phyloP scores from a whole-genome alignment of 2,113 vertebrate genomes.

The Sceloporus tristichus region DNA sequence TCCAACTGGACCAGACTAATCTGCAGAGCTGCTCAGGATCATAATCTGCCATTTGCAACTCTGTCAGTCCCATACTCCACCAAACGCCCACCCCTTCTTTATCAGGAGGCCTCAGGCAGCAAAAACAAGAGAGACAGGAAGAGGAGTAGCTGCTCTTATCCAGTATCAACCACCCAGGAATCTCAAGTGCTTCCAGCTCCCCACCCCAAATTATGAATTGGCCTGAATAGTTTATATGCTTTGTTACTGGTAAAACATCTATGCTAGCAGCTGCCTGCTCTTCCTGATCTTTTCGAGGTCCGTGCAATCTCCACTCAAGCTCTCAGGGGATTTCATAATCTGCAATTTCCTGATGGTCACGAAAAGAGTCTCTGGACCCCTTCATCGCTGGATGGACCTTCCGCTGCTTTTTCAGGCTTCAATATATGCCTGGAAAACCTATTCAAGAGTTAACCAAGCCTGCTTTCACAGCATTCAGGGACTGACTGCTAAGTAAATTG shows the following conservation, averaged over 20 bases:
- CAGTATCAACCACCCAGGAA: not conserved
- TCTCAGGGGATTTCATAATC: not conserved
- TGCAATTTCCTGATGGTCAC: not conserved
- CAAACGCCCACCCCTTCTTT: fast-evolving
- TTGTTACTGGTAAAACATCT: not conserved
- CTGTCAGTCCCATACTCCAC: not conserved
- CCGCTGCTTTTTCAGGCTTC: not conserved
- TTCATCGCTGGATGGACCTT: not conserved
- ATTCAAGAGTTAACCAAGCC: not conserved
- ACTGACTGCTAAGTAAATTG: not conserved
- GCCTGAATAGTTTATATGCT: not conserved
- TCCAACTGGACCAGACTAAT: not conserved
- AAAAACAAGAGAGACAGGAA: not conserved
- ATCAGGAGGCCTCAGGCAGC: not conserved
- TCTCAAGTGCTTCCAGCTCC: no score
- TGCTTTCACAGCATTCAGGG: fast-evolving
- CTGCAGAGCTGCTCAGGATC: not conserved
- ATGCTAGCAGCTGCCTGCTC: not conserved
- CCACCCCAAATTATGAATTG: not conserved
- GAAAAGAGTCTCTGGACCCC: not conserved
- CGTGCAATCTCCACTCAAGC: not conserved
- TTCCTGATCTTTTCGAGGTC: not conserved
- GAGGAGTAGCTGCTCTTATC: not conserved
- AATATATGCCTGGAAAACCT: fast-evolving
- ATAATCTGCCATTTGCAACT: not conserved